These are phyloP conservation scores for Bos indicus DNA, from an alignment of 2,113 vertebrate genomes.

Conservation along the genomic window DNA sequence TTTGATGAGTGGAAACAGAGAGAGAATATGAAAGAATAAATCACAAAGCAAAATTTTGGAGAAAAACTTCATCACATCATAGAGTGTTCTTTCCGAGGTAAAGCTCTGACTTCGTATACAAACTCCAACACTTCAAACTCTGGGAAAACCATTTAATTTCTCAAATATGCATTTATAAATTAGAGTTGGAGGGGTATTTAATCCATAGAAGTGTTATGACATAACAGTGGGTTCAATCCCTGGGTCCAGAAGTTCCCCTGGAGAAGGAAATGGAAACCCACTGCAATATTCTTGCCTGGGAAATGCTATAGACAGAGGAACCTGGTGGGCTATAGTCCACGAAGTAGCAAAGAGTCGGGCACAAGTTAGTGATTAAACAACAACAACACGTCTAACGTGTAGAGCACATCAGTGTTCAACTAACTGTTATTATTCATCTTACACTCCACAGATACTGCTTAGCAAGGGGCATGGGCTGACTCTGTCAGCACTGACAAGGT, in stretches of 20 bases:
- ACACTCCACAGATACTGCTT: neutral
- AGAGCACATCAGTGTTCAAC: neutral
- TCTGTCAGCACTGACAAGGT: neutral
- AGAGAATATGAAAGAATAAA: neutral
- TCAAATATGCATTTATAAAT: neutral
- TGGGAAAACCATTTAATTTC: neutral
- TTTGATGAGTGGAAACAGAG: neutral
- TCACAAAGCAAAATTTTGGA: neutral
- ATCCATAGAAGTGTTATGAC: neutral
- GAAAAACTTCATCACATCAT: neutral
- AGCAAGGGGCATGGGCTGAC: neutral
- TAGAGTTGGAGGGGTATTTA: neutral
- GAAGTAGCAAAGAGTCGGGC: neutral
- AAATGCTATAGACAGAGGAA: neutral
- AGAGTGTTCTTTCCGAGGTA: neutral
- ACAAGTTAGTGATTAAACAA: neutral
- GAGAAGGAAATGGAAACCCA: neutral
- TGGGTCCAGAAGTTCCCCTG: neutral
- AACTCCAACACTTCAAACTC: neutral
- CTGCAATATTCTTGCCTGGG: neutral
- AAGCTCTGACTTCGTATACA: neutral
- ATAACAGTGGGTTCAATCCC: neutral
- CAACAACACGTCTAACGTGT: neutral
- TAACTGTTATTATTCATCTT: neutral
- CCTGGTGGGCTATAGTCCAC: fast-evolving